Evolutionary conservation across 2,797 vertebrate genomes (phyloP).

Genomic region (Cynopterus sphinx): DNA sequence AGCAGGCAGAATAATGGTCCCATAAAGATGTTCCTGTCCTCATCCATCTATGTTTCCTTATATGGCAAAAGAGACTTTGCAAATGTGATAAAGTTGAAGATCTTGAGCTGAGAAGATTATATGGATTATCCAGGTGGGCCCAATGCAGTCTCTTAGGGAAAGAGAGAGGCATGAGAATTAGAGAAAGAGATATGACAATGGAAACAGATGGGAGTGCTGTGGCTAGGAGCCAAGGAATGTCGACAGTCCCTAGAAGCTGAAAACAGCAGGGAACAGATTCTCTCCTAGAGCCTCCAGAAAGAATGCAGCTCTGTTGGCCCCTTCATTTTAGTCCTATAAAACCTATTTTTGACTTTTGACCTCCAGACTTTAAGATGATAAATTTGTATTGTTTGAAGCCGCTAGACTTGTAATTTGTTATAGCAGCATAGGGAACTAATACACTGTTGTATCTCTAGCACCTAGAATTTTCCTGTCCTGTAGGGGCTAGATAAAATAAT

Average conservation of each 20-base stretch:
- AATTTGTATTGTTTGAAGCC: background rate
- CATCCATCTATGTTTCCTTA: background rate
- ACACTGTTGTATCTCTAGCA: background rate
- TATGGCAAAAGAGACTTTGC: background rate
- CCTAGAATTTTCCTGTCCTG: background rate
- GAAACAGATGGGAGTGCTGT: background rate
- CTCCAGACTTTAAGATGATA: background rate
- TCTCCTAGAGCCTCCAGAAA: background rate
- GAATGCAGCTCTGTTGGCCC: background rate
- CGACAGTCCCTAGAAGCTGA: background rate
- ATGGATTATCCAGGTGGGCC: background rate
- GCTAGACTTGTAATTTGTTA: background rate
- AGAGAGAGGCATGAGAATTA: background rate
- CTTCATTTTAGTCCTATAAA: background rate
- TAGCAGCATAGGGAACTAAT: background rate
- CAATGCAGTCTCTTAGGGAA: background rate
- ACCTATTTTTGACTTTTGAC: background rate
- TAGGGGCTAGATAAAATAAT: background rate
- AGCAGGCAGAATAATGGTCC: background rate
- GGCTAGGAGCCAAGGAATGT: background rate
- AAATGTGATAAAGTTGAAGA: background rate
- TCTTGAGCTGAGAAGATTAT: background rate
- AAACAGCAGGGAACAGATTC: background rate
- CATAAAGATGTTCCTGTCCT: background rate
- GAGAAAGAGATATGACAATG: background rate